Conservation (phyloP, 2,888 invertebrate genomes). For the Drosophila bunnanda region DNA sequence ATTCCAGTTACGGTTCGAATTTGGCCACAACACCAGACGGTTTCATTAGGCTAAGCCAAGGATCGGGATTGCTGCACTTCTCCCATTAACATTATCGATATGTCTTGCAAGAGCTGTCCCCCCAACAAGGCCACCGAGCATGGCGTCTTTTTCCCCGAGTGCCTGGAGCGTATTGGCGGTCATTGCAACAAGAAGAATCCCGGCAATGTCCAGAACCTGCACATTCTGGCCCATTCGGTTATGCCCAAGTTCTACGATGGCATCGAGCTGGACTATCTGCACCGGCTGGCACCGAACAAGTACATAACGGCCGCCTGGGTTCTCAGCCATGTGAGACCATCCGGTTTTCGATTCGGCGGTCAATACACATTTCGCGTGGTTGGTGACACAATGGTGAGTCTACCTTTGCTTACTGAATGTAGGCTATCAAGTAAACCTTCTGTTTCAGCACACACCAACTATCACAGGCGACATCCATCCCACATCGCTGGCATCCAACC, state of each 20-base stretch:
- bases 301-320: conserved; percentile 79
- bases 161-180: conserved; percentile 76
- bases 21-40: conserved; percentile 4
- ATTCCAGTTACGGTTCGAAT: conserved; percentile 33
- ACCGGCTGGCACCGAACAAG: conserved; percentile 81
- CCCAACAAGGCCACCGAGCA: conserved; percentile 42
- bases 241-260: conserved; percentile 84
- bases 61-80: conserved; percentile 14
- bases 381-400: conserved; percentile 80
- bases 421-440: too few relatives aligned
- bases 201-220: conserved; percentile 82
- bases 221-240: conserved; percentile 82
- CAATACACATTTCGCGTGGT: conserved; percentile 74
- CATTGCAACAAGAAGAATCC: conserved; percentile 77
- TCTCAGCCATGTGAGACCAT: conserved; percentile 81
- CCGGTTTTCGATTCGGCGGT: conserved; percentile 84
- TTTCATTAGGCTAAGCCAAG: neutral
- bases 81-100: conserved; percentile 17
- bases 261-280: conserved; percentile 78
- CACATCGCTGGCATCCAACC: conserved; percentile 81
- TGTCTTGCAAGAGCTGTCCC: conserved; percentile 67
- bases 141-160: conserved; percentile 74
- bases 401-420: too few relatives aligned
- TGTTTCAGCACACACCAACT: conserved; percentile 81
- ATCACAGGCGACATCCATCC: conserved; percentile 84